Conservation (phyloP, 1,140 invertebrate genomes). For the Calosoma granatense region DNA sequence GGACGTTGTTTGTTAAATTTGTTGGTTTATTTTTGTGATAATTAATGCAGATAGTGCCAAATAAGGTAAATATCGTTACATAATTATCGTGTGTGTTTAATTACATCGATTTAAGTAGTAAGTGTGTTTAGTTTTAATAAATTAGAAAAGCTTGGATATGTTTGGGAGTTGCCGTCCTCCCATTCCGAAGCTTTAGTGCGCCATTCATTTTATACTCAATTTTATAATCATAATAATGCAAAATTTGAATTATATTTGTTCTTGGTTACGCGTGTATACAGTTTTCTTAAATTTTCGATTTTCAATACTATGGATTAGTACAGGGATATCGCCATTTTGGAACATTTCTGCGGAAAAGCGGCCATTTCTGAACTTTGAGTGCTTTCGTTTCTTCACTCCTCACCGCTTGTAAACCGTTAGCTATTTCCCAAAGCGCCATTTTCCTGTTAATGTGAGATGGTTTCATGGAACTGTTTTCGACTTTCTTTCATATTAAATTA, state of each 20-base stretch:
- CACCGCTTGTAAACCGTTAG: slow-evolving; percentile 11
- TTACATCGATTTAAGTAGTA: neutral
- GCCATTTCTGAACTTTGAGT: slow-evolving; percentile 27
- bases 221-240: too few relatives aligned
- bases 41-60: slow-evolving; percentile 35
- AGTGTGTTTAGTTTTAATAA: neutral
- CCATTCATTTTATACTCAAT: too few relatives aligned
- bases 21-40: slow-evolving; percentile 28
- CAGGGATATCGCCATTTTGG: slow-evolving; percentile 28
- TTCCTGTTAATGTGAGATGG: neutral
- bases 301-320: neutral
- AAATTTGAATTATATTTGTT: too few relatives aligned
- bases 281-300: neutral
- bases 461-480: neutral
- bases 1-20: slow-evolving; percentile 2
- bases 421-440: slow-evolving; percentile 3
- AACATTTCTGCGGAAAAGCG: slow-evolving; percentile 29
- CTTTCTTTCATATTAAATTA: neutral
- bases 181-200: neutral
- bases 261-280: too few relatives aligned
- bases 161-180: neutral
- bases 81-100: neutral
- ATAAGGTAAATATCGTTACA: slow-evolving; percentile 30
- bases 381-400: slow-evolving; percentile 31
- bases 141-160: neutral